Percentiles rank a stretch among this genome's conserved stretches.
Evolutionary conservation across 1,140 invertebrate species (phyloP).

Genomic region (Drosophila pseudoobscura): DNA sequence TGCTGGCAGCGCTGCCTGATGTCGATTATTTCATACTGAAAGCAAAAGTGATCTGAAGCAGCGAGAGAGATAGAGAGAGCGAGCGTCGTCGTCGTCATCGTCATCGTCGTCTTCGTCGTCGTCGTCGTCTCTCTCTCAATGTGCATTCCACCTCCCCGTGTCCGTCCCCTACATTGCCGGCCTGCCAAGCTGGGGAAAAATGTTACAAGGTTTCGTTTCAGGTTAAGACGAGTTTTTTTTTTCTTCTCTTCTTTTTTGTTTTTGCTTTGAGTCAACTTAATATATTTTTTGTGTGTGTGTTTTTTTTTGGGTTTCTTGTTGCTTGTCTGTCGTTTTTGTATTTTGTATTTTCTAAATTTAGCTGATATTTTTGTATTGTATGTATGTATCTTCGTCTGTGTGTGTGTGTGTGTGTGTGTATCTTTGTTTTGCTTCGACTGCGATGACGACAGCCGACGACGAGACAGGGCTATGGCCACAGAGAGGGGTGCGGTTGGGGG

Average conservation of each 20-base stretch:
- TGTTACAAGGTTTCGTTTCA: conserved; percentile 83
- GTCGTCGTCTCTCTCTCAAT: conserved; percentile 41
- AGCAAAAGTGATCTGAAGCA: conserved; percentile 80
- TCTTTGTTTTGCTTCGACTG: conserved; percentile 48
- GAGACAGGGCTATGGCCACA: neutral
- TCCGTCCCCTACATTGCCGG: conserved; percentile 48
- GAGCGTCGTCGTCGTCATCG: conserved; percentile 3
- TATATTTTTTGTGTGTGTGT: conserved; percentile 16
- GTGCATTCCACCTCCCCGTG: conserved; percentile 11
- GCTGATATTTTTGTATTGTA: conserved; percentile 37
- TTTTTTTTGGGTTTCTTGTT: conserved; percentile 62
- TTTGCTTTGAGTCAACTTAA: conserved; percentile 21
- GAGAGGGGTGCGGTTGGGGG: neutral
- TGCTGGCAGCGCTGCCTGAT: conserved; percentile 20
- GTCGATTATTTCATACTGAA: conserved; percentile 83
- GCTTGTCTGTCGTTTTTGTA: conserved; percentile 52
- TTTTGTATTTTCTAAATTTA: conserved; percentile 77
- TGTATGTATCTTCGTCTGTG: conserved; percentile 19
- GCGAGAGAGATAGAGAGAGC: conserved; percentile 30
- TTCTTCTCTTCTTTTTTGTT: conserved; percentile 42
- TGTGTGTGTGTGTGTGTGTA: conserved; percentile 11
- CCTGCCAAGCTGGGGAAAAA: conserved; percentile 77
- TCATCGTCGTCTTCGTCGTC: neutral
- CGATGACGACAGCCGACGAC: conserved; percentile 45
- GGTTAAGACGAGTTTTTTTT: conserved; percentile 79